Evolutionary conservation across 2,797 vertebrate genomes (phyloP), one percentile per base, ranked within the genome.

Genomic region (Myotis pilosus): DNA sequence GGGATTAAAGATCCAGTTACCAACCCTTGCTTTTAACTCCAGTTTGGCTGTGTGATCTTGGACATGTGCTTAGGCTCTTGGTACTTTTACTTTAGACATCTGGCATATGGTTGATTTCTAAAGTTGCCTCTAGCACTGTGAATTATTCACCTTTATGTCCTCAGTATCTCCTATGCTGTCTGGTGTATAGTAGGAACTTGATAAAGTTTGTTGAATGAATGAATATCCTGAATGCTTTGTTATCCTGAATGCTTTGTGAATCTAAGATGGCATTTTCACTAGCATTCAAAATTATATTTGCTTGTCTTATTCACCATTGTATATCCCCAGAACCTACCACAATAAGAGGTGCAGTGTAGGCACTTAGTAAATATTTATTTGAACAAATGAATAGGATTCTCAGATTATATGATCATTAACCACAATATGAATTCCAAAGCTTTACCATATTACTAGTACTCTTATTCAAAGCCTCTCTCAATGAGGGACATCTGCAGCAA

Each of bases 221-320:
- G 16, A 84, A 80, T 71, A 76, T 71, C 41, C 17, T 90, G 82
- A 44, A 75, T 80, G 51, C 80, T 94, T 57, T 92, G 2, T 95
- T 6, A 38, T 38, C 38, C 38, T 38, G 38, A 38, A 64, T 80
- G 51, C 80, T 94, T 57, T 92, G 2, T 95, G 78, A 55, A 8
- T 51, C 81, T 57, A 72, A 41, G 25, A 44, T 89, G 41, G 23
- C 30, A 19, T 75, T 94, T 92, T 92, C 30, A 81, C 4, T 57
- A 53, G 16, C 28, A 93, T 84, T 87, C 71, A 72, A 23, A 25
- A 55, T 78, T 38, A 72, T 69, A 74, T 25, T 74, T 87, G 16
- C 30, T 78, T 74, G 30, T 62, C n/a, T 60, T 71, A 88, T 44
- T 78, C 17, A 84, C 16, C 41, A 84, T 12, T 81, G 3, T 53